Evolutionary conservation across 2,113 vertebrate genomes (phyloP), one percentile per base, ranked within the genome.

Genomic region (Petrocephalus zakoni): DNA sequence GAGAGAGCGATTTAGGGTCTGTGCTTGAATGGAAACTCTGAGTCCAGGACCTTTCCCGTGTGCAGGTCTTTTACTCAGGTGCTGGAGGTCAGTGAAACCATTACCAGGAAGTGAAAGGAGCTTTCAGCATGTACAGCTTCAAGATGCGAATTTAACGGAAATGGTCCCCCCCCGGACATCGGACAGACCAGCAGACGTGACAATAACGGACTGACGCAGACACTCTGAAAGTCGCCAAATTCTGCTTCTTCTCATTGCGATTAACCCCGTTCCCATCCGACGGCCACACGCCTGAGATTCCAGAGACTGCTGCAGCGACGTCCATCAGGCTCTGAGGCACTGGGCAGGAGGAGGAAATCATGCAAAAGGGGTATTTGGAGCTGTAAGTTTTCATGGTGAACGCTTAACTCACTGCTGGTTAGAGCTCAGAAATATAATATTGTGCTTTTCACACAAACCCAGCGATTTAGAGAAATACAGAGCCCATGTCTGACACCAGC

Each of bases 91-190:
- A 85, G 46, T 51, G 47, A 85, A 49, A 51, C 82, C 49, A 85
- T 85, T 85, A 85, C 82, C 49, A 85, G 42, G n/a, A 85, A 52
- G 82, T 85, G 47, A 85, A 85, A 85, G 49, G 49, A 10, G 49
- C 82, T 85, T 85, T 85, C 47, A 51, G 82, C 49, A 84, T 84
- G 22, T 85, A 52, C 82, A 29, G n/a, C 82, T 52, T 85, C 82
- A 85, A 85, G 52, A 85, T 85, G 49, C 25, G 49, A 47, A 78
- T 78, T 78, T 78, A 78, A 85, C 52, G 49, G 82, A 51, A 85
- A 85, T 8, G 82, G 49, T 29, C 46, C 82, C 46, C 47, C 42
- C 49, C 82, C 5, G 82, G 82, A 52, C 46, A 51, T 52, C 49
- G 47, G 82, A 29, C 82, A 29, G 46, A 78, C 47, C 51, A 25